Evolutionary conservation across 2,888 invertebrate species (phyloP).

Genomic region (Chloroclysta siterata): DNA sequence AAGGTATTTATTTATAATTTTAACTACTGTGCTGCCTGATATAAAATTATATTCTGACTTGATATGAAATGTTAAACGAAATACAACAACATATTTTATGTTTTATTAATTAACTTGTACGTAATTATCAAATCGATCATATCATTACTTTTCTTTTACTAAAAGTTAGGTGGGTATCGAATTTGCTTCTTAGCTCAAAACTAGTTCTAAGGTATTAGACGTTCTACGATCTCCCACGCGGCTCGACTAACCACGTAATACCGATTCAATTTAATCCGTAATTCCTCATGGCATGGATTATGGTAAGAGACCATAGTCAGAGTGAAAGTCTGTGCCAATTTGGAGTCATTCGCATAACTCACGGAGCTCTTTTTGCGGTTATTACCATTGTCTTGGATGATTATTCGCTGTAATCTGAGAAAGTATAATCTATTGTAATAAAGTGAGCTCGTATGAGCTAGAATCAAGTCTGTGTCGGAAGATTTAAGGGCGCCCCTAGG

Average conservation of each 20-base stretch:
- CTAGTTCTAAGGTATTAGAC: not conserved
- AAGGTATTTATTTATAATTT: too few species aligned
- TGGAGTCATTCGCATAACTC: constrained; percentile 23
- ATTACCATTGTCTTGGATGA: constrained; percentile 28
- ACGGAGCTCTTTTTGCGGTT: constrained; percentile 21
- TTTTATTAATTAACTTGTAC: too few species aligned
- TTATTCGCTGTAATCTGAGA: constrained; percentile 26
- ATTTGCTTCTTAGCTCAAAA: not conserved
- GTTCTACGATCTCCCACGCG: constrained; percentile 18
- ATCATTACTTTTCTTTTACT: too few species aligned
- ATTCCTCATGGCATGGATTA: constrained; percentile 18
- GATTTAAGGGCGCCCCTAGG: too few species aligned
- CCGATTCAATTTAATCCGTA: constrained; percentile 21
- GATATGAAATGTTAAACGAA: too few species aligned
- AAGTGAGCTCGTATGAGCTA: too few species aligned
- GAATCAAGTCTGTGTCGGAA: too few species aligned
- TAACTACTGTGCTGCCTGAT: too few species aligned
- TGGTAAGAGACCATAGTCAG: constrained; percentile 12
- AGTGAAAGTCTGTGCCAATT: constrained; percentile 34
- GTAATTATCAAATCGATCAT: too few species aligned
- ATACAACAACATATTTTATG: too few species aligned
- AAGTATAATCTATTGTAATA: constrained; percentile 18
- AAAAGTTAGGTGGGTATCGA: not conserved
- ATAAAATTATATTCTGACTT: too few species aligned
- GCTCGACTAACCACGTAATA: constrained; percentile 24